phyloP scores from a whole-genome alignment of 2,888 invertebrate species.

The Thereva nobilitata region DNA sequence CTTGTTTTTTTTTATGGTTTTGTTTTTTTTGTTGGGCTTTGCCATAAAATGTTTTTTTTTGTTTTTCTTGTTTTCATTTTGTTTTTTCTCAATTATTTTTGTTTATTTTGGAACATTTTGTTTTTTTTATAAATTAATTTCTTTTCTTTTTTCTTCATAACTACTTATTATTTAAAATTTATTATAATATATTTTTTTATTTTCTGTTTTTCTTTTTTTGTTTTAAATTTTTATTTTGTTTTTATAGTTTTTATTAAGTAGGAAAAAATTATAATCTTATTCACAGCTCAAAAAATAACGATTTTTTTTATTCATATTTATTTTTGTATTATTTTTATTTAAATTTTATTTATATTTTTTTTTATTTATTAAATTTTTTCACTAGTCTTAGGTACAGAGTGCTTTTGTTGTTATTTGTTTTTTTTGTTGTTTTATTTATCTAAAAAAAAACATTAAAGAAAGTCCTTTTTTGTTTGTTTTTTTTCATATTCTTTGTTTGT shows the following conservation, averaged over 20 bases:
- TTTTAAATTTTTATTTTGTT: slow-evolving; percentile 14
- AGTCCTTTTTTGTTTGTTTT: too few relatives aligned
- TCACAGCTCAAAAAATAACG: slow-evolving; percentile 23
- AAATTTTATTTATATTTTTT: too few relatives aligned
- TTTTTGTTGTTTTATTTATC: slow-evolving; percentile 2
- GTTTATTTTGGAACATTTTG: background rate
- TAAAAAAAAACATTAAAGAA: background rate
- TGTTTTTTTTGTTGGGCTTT: background rate
- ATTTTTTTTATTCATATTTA: too few relatives aligned
- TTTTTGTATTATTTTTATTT: too few relatives aligned
- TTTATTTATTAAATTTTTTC: slow-evolving; percentile 7
- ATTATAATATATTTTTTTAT: background rate
- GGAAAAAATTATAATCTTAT: slow-evolving; percentile 20
- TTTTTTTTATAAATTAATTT: background rate
- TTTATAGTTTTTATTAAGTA: slow-evolving; percentile 26
- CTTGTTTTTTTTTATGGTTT: too few relatives aligned
- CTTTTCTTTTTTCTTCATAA: too few relatives aligned
- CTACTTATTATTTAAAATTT: too few relatives aligned
- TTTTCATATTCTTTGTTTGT: too few relatives aligned
- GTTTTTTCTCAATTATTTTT: background rate
- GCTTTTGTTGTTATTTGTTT: slow-evolving; percentile 5
- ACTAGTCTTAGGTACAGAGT: slow-evolving; percentile 33
- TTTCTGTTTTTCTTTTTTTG: background rate
- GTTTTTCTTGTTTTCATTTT: background rate
- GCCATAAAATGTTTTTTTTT: slow-evolving; percentile 2